Base-by-base conservation (phyloP, 2,888 invertebrate species). In the Ischnus inquisitorius region DNA sequence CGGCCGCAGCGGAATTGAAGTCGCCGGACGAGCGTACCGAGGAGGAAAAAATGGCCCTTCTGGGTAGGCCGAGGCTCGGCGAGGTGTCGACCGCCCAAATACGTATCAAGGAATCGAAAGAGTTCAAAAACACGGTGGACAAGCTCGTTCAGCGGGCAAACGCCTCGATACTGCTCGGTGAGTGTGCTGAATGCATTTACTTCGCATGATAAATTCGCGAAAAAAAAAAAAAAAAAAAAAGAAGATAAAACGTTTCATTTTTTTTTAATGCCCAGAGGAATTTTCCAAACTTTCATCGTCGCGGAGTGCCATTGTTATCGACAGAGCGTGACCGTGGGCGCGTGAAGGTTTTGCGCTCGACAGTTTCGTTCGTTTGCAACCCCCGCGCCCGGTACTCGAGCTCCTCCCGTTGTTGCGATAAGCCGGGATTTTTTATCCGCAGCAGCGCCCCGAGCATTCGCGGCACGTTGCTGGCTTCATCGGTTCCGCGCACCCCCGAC, bases 71-170 rank as follows among this genome's bases (percentile, higher is more conserved):
- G 3, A 96, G 97, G 89, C 95, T 98, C 85, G 99, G 99, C 2
- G 98, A 99, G 88, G 95, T 97, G 92, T 96, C 96, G 87, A 95
- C 97, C 89, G 97, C 98, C 82, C 97, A 97, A 94, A 96, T 99
- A 91, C 96, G 98, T 92, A 97, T 99, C 92, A 98, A 98, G 92
- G 99, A 99, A 94, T 99, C 98, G 95, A 98, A 98, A 94, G 99
- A 99, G 94, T 99, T 99, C 94, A 99, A 99, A 97, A 98, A 98
- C 93, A 98, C 98, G 57, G 99, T 99, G 85, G 99, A 99, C 95
- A 99, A 99, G 94, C 95, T 99, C 94, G 97, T 99, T 88, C 98
- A 99, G 95, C 96, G 98, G 93, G 98, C 99, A 85, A 99, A 99
- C 94, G 97, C 98, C 62, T 98, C 99, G 19, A 95, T 99, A 86